Evolutionary conservation across 2,113 vertebrate species (phyloP), one percentile per base, ranked within the genome.

Genomic region (Vulpes vulpes): DNA sequence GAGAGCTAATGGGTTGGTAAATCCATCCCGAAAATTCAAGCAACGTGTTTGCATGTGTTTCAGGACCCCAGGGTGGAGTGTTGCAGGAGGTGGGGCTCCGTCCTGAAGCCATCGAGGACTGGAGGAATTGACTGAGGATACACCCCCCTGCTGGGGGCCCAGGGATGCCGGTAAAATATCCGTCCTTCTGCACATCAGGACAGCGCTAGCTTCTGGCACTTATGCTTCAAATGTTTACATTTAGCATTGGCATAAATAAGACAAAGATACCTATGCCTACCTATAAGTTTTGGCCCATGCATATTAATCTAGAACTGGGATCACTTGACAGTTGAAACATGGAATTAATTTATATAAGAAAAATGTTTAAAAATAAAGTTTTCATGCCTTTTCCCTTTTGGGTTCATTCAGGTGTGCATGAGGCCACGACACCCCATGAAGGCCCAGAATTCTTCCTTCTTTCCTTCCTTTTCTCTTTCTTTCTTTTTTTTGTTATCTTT

Each of bases 81-180:
- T 49, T 51, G 1, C 0, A 5, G 74, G 27, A 25, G 3, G 0
- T 0, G 1, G 19, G 10, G 10, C 0, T 12, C 78, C 25, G 22
- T 23, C 55, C 1, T 0, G 19, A 89, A 71, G 35, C 30, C 59
- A 0, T 0, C 0, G 14, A 3, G 22, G 0, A 1, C 4, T 8
- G 22, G 12, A 19, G 55, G 16, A 3, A 49, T 25, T 32, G 65
- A 8, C 17, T 23, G 14, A 59, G 93, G 62, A 60, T 0, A 15
- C 3, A 1, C 0, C 19, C 51, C 1, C 35, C 32, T 30, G 67
- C 23, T 1, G 17, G 57, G 23, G 16, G 60, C 15, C 11, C 64
- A 10, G 87, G 19, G 69, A 2, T 25, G 78, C 20, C 2, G 19
- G 23, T 9, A 62, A 55, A 14, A 43, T 5, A 22, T 1, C 3